Evolutionary conservation across 2,113 vertebrate genomes (phyloP), one percentile per base, ranked within the genome.

Genomic region (Bucco capensis): DNA sequence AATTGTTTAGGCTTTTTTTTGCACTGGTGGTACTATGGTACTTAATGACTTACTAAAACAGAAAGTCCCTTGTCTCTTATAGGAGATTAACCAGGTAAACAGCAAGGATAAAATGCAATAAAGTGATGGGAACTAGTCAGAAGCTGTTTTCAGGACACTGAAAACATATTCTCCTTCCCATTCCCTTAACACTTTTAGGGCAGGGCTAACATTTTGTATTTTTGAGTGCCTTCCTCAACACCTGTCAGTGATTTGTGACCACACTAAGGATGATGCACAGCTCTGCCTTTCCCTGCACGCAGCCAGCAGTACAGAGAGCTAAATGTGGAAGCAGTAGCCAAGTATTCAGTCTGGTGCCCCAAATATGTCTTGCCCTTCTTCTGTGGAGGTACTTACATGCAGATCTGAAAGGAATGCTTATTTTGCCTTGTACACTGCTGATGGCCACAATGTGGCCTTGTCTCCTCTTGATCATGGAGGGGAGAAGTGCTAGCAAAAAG

Each of bases 371-470:
- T 53, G 78, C 76, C 74, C 53, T n/a, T 58, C 74, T 58, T 67
- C 77, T 79, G 53, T 21, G 72, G 72, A 66, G 69, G 30, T 82
- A 98, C 99, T 98, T 97, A 99, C 99, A 99, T 3, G 99, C 99
- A 0, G 99, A 99, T 96, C 99, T 98, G 93, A 98, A 98, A 38
- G 99, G 99, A 91, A 99, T 98, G 89, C 98, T 97, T 58, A 99
- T 98, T 96, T 98, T 99, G 74, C 99, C 99, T 98, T 99, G 99
- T 88, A 99, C 67, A 6, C 99, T 99, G 98, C 99, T 99, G 92
- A 99, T 98, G 46, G 97, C 97, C 2, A 99, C 98, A 18, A 99
- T 94, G 81, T 99, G 99, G 56, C 99, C 99, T 49, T 97, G 97
- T 80, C 92, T 97, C 80, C 97, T 97, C 58, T 96, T 94, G 88